phyloP scores from a whole-genome alignment of 2,888 invertebrate species.

The Xestobium rufovillosum region DNA sequence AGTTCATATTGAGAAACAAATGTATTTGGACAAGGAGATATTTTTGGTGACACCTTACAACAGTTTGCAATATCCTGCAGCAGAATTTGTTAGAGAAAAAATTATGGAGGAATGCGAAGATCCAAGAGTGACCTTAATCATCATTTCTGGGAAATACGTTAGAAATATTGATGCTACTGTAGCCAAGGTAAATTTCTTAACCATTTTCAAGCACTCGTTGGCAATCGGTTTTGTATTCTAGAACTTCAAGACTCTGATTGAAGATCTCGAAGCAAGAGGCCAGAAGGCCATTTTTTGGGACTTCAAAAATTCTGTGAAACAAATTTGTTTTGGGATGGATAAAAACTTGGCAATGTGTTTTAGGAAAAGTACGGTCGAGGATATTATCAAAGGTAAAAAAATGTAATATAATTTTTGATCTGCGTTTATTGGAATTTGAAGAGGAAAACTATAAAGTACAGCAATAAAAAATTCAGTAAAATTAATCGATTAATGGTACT shows the following conservation, averaged over 20 bases:
- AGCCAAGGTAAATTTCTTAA: conserved; percentile 45
- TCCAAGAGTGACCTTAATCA: conserved; percentile 30
- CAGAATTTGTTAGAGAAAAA: conserved; percentile 58
- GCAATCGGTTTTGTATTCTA: conserved; percentile 39
- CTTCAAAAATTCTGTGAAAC: conserved; percentile 36
- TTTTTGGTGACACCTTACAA: conserved; percentile 62
- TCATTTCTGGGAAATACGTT: conserved; percentile 49
- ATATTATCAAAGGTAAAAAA: conserved; percentile 27
- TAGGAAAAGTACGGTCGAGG: conserved; percentile 29
- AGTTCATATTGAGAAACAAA: conserved; percentile 30
- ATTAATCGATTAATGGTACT: too few relatives aligned
- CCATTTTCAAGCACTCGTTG: conserved; percentile 6
- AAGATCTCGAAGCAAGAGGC: conserved; percentile 46
- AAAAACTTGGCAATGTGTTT: conserved; percentile 28
- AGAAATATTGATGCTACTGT: conserved; percentile 55
- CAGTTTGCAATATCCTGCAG: conserved; percentile 71
- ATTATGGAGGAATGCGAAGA: conserved; percentile 38
- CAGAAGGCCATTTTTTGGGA: conserved; percentile 49
- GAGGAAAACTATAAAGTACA: too few relatives aligned
- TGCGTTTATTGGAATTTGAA: too few relatives aligned
- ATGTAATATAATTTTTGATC: too few relatives aligned
- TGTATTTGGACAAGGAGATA: conserved; percentile 41
- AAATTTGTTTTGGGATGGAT: conserved; percentile 35
- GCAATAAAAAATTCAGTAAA: too few relatives aligned
- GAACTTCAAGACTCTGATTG: conserved; percentile 49